Conservation (phyloP, 2,888 invertebrate species). For the Zygogramma bicolorata region DNA sequence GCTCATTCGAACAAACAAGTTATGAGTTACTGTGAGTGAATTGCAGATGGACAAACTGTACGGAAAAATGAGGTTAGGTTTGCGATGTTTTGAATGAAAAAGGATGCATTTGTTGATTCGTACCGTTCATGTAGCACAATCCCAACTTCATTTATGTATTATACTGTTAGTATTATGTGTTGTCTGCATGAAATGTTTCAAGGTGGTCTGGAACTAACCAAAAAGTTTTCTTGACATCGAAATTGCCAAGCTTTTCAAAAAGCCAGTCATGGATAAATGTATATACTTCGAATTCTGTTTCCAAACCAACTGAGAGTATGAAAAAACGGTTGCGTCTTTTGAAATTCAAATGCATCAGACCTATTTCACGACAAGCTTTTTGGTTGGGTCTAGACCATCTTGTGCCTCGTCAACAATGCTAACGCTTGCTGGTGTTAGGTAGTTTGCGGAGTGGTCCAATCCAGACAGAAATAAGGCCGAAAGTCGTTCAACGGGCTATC, state of each 20-base stretch:
- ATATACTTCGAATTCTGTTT: too few relatives aligned
- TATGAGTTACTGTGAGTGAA: too few relatives aligned
- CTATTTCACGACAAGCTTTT: slow-evolving; percentile 18
- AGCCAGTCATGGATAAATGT: too few relatives aligned
- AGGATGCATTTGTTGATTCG: not conserved
- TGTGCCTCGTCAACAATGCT: slow-evolving; percentile 44
- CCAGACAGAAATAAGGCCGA: slow-evolving; percentile 57
- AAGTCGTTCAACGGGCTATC: slow-evolving; percentile 65
- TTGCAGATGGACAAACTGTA: too few relatives aligned
- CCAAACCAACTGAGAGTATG: too few relatives aligned
- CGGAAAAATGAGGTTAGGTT: not conserved
- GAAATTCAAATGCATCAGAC: not conserved
- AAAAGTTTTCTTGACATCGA: slow-evolving; percentile 13
- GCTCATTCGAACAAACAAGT: too few relatives aligned
- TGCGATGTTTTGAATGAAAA: not conserved
- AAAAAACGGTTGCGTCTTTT: not conserved
- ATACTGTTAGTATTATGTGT: not conserved
- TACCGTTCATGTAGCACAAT: not conserved
- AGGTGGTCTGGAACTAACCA: slow-evolving; percentile 19
- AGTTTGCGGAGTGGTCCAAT: slow-evolving; percentile 65
- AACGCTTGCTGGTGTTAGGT: slow-evolving; percentile 65
- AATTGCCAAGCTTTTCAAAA: not conserved
- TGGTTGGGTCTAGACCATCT: slow-evolving; percentile 28
- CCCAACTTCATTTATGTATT: not conserved
- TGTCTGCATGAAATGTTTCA: slow-evolving; percentile 17